phyloP scores from a whole-genome alignment of 2,888 invertebrate genomes.

The Dicyrtomina minuta region DNA sequence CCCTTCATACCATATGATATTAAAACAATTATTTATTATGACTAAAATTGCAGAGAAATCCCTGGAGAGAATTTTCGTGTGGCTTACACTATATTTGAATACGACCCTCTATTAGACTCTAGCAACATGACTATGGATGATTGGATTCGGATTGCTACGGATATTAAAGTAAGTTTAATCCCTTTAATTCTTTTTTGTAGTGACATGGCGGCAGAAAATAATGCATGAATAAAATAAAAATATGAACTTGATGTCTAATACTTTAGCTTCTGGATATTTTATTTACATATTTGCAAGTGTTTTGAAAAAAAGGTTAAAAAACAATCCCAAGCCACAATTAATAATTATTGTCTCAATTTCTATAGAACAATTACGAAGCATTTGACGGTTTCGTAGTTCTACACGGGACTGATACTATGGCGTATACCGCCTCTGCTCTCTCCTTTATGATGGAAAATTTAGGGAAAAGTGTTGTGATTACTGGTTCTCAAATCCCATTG shows the following conservation, averaged over 20 bases:
- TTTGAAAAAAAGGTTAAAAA: too few relatives aligned
- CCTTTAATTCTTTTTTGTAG: too few relatives aligned
- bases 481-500: conserved; percentile 90
- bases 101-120: conserved; percentile 84
- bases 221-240: too few relatives aligned
- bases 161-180: conserved; percentile 64
- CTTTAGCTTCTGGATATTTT: too few relatives aligned
- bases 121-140: conserved; percentile 85
- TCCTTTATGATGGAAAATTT: conserved; percentile 96
- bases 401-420: conserved; percentile 89
- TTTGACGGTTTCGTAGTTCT: conserved; percentile 93
- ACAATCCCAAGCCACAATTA: too few relatives aligned
- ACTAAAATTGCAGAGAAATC: conserved; percentile 47
- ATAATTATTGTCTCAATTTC: too few relatives aligned
- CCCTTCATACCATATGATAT: not conserved
- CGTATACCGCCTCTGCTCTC: conserved; percentile 92
- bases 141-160: conserved; percentile 84
- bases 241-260: not conserved
- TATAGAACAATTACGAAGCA: conserved; percentile 71
- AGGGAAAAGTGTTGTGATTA: conserved; percentile 88
- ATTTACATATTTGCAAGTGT: too few relatives aligned
- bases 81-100: conserved; percentile 79
- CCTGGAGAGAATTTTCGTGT: conserved; percentile 47
- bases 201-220: too few relatives aligned
- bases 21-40: conserved; percentile 1